Evolutionary conservation across 2,888 invertebrate species (phyloP).

Genomic region (Copidosoma aretas): DNA sequence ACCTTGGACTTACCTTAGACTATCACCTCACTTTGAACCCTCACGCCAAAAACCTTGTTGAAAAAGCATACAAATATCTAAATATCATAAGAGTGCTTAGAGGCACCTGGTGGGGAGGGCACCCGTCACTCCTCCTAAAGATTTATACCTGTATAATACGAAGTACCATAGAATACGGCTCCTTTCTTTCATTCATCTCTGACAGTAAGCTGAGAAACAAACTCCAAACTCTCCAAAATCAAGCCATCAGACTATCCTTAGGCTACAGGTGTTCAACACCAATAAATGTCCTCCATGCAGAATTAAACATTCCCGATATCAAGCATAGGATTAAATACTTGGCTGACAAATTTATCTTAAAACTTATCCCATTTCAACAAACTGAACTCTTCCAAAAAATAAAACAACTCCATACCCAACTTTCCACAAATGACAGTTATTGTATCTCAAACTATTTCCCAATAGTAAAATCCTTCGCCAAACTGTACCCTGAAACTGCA

Average conservation of each 20-base stretch:
- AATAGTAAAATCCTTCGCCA: too few relatives aligned
- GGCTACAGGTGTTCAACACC: slow-evolving; percentile 8
- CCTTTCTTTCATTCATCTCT: not conserved
- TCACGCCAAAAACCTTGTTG: not conserved
- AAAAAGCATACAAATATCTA: not conserved
- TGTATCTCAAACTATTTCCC: too few relatives aligned
- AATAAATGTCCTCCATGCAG: not conserved
- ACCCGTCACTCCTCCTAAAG: not conserved
- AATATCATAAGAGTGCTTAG: slow-evolving; percentile 10
- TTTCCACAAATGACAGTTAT: too few relatives aligned
- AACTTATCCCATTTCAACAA: too few relatives aligned
- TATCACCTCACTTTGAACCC: too few relatives aligned
- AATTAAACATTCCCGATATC: not conserved
- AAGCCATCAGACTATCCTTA: not conserved
- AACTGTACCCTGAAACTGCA: too few relatives aligned
- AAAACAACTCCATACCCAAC: too few relatives aligned
- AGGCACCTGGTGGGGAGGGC: slow-evolving; percentile 15
- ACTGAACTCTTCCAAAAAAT: too few relatives aligned
- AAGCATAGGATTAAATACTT: too few relatives aligned
- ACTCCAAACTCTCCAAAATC: slow-evolving; percentile 4
- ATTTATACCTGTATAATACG: slow-evolving; percentile 2
- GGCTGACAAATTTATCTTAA: not conserved
- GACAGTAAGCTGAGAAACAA: not conserved
- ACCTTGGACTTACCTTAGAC: too few relatives aligned
- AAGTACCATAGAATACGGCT: slow-evolving; percentile 10